Conservation (phyloP, 2,888 invertebrate genomes). For the Xanthia icteritia region DNA sequence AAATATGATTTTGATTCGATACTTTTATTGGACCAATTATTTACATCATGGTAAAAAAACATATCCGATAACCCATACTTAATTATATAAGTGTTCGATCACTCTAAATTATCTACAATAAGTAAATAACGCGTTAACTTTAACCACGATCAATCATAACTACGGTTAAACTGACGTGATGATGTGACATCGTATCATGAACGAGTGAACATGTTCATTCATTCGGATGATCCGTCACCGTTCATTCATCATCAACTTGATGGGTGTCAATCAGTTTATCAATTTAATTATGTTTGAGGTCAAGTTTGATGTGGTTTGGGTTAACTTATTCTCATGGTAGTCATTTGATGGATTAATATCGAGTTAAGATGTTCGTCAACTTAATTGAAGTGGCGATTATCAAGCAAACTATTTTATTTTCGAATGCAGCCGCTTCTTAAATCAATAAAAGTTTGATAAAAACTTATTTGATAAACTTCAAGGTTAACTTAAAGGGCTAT, state of each 20-base stretch:
- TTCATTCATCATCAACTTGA: constrained; percentile 54
- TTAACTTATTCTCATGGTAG: constrained; percentile 37
- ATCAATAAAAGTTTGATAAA: background rate
- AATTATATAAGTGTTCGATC: background rate
- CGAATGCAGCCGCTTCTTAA: background rate
- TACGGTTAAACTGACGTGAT: constrained; percentile 56
- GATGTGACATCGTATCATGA: constrained; percentile 54
- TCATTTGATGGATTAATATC: constrained; percentile 40
- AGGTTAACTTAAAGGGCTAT: too few species aligned
- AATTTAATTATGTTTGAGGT: constrained; percentile 52
- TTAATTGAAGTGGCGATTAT: constrained; percentile 15
- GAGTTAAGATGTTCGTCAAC: constrained; percentile 13
- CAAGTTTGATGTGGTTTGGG: constrained; percentile 47
- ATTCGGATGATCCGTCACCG: constrained; percentile 47
- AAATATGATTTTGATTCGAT: background rate
- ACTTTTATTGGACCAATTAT: background rate
- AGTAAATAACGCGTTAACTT: constrained; percentile 9
- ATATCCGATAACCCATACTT: background rate
- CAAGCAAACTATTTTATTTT: constrained; percentile 4
- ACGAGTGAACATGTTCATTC: constrained; percentile 60
- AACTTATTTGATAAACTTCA: background rate
- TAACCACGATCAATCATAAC: constrained; percentile 59
- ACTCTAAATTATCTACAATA: constrained; percentile 7
- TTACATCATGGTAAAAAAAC: background rate
- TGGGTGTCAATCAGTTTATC: constrained; percentile 54